A percentile compares a stretch with the other conserved stretches of the same genome.
phyloP scores from a whole-genome alignment of 2,888 invertebrate genomes.

The Timema podura region DNA sequence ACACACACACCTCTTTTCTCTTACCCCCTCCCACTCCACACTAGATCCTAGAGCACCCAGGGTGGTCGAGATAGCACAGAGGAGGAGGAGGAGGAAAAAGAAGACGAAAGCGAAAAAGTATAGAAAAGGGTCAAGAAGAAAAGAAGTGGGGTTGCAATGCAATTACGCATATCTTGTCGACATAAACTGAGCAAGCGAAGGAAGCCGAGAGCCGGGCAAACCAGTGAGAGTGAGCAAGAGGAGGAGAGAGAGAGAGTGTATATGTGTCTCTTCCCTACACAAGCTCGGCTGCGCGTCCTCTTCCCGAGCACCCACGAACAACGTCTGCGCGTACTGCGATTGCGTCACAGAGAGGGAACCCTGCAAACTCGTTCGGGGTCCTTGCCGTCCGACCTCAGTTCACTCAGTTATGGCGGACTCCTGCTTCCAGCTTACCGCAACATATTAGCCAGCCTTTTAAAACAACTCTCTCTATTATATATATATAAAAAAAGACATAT shows the following conservation, averaged over 20 bases:
- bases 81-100: background rate
- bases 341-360: constrained; percentile 17
- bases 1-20: background rate
- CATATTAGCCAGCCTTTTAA: constrained; percentile 29
- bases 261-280: background rate
- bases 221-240: background rate
- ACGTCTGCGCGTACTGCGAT: constrained; percentile 22
- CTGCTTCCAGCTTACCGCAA: constrained; percentile 33
- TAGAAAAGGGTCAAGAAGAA: background rate
- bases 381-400: background rate
- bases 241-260: background rate
- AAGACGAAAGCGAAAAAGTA: constrained; percentile 10
- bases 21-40: background rate
- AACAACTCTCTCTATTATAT: no score
- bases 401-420: constrained; percentile 33
- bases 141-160: constrained; percentile 24
- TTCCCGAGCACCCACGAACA: constrained; percentile 23
- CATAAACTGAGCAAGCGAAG: constrained; percentile 11
- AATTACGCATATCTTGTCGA: constrained; percentile 30
- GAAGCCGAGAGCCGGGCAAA: background rate
- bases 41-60: no score
- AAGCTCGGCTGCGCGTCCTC: constrained; percentile 3
- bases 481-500: no score
- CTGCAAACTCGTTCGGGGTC: constrained; percentile 13
- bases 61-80: no score